Percentiles rank a stretch among this genome's conserved stretches.
phyloP scores from a whole-genome alignment of 1,140 invertebrate species.

The Nasonia giraulti region DNA sequence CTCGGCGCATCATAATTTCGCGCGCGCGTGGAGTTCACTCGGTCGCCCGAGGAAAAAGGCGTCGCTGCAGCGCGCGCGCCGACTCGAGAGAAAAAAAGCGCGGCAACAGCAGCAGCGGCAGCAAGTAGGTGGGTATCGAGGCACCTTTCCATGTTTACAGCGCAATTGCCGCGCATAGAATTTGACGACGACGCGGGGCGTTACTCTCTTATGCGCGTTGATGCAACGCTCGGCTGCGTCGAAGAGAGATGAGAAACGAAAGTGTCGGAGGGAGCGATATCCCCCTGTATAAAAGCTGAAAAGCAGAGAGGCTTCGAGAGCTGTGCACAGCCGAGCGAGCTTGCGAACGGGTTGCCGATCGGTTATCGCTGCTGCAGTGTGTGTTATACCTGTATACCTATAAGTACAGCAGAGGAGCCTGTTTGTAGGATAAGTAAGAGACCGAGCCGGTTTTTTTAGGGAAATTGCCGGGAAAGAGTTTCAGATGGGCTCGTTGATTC shows the following conservation, averaged over 20 bases:
- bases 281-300: conserved; percentile 48
- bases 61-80: not conserved
- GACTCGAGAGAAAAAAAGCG: conserved; percentile 10
- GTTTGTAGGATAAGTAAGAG: not conserved
- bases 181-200: not conserved
- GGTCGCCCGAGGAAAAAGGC: conserved; percentile 27
- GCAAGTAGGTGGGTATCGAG: not conserved
- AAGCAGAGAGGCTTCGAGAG: not conserved
- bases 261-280: conserved; percentile 4
- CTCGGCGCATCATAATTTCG: conserved; percentile 17
- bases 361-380: not conserved
- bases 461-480: too few species aligned
- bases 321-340: not conserved
- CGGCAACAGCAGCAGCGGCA: not conserved
- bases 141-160: conserved; percentile 21
- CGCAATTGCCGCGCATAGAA: conserved; percentile 8
- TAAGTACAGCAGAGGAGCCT: not conserved
- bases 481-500: too few species aligned
- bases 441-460: not conserved
- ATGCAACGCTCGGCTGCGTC: not conserved
- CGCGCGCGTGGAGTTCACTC: conserved; percentile 24
- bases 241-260: conserved; percentile 18
- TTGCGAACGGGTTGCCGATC: not conserved
- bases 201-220: conserved; percentile 5
- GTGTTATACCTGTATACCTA: too few species aligned